These are phyloP conservation scores for Nymphalis io DNA, from an alignment of 1,140 invertebrate species.

Conservation along the genomic window DNA sequence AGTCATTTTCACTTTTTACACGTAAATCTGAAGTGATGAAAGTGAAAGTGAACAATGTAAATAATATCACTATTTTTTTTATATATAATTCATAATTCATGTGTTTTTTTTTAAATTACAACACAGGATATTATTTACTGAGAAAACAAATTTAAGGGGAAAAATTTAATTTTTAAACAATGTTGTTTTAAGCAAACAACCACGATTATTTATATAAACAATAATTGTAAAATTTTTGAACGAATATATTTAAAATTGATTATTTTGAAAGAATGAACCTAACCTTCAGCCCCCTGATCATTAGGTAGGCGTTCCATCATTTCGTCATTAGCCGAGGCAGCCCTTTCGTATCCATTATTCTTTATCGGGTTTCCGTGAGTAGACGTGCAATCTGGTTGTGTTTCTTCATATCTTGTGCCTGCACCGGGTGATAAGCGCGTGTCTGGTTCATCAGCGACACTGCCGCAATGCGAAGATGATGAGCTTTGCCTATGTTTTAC, in stretches of 20 bases:
- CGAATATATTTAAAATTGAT: background rate
- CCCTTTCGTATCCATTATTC: constrained; percentile 76
- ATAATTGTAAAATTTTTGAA: background rate
- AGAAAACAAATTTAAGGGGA: no score
- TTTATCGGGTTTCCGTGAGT: constrained; percentile 66
- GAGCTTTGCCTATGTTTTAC: constrained; percentile 71
- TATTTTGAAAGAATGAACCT: constrained; percentile 19
- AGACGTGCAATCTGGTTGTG: constrained; percentile 64
- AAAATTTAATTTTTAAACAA: no score
- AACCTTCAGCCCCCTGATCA: constrained; percentile 79
- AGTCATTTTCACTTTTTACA: constrained; percentile 82
- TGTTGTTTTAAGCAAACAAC: no score
- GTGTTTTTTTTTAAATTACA: no score
- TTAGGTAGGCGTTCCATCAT: constrained; percentile 71
- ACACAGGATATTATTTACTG: no score
- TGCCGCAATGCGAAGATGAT: constrained; percentile 77
- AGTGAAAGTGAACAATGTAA: background rate
- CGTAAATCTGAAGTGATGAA: constrained; percentile 77
- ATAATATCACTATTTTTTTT: background rate
- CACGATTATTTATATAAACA: no score
- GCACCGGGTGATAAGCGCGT: constrained; percentile 77
- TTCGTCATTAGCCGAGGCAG: constrained; percentile 68
- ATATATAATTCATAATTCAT: no score
- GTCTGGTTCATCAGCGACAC: constrained; percentile 76
- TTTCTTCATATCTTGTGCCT: constrained; percentile 66